phyloP scores from a whole-genome alignment of 2,888 invertebrate species.

The Agrotis clavis region DNA sequence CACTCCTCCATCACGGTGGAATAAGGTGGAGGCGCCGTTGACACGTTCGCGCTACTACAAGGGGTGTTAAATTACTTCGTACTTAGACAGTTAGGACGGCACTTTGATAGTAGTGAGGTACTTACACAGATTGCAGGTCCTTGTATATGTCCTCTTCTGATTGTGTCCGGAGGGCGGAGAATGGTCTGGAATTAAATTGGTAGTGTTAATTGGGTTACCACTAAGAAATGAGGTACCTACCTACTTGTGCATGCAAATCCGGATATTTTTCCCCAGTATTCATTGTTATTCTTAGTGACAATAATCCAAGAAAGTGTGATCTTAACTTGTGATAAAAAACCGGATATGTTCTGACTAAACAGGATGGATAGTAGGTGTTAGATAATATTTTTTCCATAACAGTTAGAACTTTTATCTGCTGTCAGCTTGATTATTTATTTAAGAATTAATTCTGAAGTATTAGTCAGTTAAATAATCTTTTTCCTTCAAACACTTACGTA shows the following conservation, averaged over 20 bases:
- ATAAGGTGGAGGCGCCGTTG: conserved; percentile 78
- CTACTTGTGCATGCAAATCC: not conserved
- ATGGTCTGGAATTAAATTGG: conserved; percentile 93
- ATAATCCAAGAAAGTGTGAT: no score
- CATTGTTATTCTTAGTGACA: no score
- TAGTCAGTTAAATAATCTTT: not conserved
- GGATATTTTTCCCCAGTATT: no score
- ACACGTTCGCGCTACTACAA: conserved; percentile 80
- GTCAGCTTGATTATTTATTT: conserved; percentile 3
- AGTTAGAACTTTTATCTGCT: not conserved
- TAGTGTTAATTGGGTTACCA: not conserved
- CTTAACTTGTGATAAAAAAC: not conserved
- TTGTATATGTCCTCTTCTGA: conserved; percentile 97
- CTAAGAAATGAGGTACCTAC: no score
- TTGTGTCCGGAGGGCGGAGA: conserved; percentile 94
- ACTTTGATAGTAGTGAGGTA: conserved; percentile 71
- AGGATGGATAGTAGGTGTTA: conserved; percentile 1
- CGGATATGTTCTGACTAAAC: not conserved
- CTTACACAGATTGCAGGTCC: conserved; percentile 95
- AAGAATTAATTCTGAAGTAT: conserved; percentile 29
- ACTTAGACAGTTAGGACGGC: conserved; percentile 44
- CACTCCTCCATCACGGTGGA: conserved; percentile 69
- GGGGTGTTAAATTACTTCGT: conserved; percentile 51
- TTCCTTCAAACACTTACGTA: conserved; percentile 1
- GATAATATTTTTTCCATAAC: not conserved